Evolutionary conservation across 1,140 invertebrate genomes (phyloP), one percentile per base, ranked within the genome.

Genomic region (Akabosia matsudoensis): DNA sequence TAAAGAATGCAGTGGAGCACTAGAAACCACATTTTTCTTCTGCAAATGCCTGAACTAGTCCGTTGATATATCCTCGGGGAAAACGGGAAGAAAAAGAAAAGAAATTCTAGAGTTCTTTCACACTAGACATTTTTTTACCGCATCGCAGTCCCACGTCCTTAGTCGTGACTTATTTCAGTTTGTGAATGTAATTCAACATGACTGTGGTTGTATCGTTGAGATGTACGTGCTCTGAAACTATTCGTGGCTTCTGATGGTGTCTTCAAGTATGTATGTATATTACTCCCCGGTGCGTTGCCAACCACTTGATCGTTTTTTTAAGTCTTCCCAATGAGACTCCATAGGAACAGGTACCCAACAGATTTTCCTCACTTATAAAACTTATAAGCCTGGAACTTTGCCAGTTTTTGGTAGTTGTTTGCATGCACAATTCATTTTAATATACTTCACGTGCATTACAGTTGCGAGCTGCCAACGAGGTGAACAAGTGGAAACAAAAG

Each of bases 231-330:
- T n/a, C 22, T 67, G 30, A 10, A 67, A 31, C 30, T n/a, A n/a
- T n/a, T 24, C 30, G 28, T 67, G 61, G 13, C 26, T 24, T 67
- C 31, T 67, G 24, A 67, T 67, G 61, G 31, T 67, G 61, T 67
- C 26, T 31, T 67, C 61, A 67, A 67, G 30, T 67, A 67, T 67
- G 30, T 67, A 67, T 67, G 61, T 67, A 67, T 67, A 67, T 67
- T 67, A 67, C 31, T 67, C 61, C 61, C 61, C 22, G 54, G 54
- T n/a, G 61, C 22, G 7, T 67, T 31, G 28, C 61, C 61, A 67
- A 30, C 31, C 31, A 4, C 61, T 67, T 31, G 61, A 56, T 67
- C 24, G 61, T n/a, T n/a, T n/a, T n/a, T 67, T 67, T 67, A 30
- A 67, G 61, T 24, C 61, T 67, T 67, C 10, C 61, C 61, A 67